Conservation (phyloP, 1,140 invertebrate genomes). For the Marisa cornuarietis region DNA sequence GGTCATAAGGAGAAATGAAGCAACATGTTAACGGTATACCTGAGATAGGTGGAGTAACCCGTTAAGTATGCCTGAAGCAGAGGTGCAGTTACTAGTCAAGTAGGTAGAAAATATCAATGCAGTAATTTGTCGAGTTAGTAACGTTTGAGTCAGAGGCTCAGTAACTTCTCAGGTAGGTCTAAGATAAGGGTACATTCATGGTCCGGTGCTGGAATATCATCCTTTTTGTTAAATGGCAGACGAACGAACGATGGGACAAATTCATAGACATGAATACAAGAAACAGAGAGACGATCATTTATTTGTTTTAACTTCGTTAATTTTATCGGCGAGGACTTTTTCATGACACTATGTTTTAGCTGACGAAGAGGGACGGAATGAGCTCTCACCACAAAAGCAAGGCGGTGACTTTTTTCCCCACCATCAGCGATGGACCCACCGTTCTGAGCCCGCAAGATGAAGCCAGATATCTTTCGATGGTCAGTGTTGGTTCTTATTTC, state of each 20-base stretch:
- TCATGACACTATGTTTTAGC: not conserved
- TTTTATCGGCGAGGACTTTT: no score
- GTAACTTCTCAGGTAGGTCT: not conserved
- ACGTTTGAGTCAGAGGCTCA: constrained; percentile 8
- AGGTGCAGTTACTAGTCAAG: no score
- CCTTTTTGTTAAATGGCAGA: not conserved
- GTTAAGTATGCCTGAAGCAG: no score
- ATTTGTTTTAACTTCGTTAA: no score
- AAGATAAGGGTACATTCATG: not conserved
- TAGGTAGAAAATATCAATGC: no score
- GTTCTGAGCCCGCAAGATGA: constrained; percentile 47
- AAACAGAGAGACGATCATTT: no score
- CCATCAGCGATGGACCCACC: constrained; percentile 48
- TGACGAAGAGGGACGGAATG: not conserved
- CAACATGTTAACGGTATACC: no score
- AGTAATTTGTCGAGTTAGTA: no score
- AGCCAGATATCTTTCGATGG: constrained; percentile 48
- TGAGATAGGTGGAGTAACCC: no score
- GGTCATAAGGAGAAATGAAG: no score
- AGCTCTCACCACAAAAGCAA: constrained; percentile 13
- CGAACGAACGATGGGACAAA: not conserved
- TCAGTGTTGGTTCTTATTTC: constrained; percentile 21
- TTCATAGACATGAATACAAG: no score
- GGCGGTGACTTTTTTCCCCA: constrained; percentile 55
- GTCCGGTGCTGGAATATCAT: not conserved